Conservation (phyloP, 1,140 invertebrate genomes). For the Trichonephila clavipes region DNA sequence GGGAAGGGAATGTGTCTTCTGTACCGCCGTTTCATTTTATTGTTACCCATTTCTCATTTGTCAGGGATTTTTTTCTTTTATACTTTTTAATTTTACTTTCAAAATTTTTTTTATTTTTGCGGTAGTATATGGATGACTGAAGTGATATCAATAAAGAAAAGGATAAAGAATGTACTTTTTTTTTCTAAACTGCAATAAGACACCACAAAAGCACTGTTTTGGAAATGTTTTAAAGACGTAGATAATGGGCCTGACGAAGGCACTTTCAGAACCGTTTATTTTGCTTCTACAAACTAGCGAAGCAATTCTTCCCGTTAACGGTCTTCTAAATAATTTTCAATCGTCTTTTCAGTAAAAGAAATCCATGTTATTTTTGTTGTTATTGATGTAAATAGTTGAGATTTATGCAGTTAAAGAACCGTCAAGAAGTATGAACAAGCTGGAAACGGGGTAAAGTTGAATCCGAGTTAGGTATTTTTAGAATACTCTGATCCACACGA, state of each 20-base stretch:
- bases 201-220: neutral
- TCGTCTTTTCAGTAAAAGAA: no score
- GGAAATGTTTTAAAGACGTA: neutral
- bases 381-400: no score
- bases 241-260: neutral
- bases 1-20: neutral
- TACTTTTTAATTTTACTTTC: neutral
- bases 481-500: no score
- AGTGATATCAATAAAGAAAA: neutral
- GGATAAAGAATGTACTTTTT: neutral
- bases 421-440: no score
- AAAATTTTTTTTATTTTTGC: neutral
- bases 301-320: no score
- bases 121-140: neutral
- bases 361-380: no score
- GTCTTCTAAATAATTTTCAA: no score
- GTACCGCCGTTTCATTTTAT: slow-evolving; percentile 7
- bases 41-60: neutral
- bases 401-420: no score
- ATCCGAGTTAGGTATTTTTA: no score
- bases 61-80: neutral
- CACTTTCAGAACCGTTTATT: neutral
- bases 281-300: neutral
- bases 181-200: neutral
- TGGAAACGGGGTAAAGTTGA: no score